Percentiles rank a stretch among this genome's conserved stretches.
phyloP scores from a whole-genome alignment of 2,797 vertebrate genomes.

The Poeciliopsis presidionis region DNA sequence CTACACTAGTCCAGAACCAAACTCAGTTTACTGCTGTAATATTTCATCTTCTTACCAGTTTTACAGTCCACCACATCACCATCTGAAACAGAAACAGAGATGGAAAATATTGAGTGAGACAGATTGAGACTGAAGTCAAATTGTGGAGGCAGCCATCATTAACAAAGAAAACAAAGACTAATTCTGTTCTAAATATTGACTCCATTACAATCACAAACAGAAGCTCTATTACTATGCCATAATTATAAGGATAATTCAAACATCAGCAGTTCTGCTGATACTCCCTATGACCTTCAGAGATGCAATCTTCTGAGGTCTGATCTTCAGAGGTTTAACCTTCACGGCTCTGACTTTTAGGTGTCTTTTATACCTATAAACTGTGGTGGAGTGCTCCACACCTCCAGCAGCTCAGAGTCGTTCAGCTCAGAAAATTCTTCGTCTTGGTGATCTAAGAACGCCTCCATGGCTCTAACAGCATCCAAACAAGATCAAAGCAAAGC shows the following conservation, averaged over 20 bases:
- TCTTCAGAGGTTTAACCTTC: neutral
- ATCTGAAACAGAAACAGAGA: slow-evolving; percentile 27
- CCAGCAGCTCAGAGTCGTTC: slow-evolving; percentile 44
- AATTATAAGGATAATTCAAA: too few species aligned
- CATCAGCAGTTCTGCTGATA: neutral
- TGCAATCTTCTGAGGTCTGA: neutral
- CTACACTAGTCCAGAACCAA: neutral
- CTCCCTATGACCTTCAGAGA: neutral
- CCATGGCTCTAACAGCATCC: slow-evolving; percentile 40
- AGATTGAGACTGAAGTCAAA: neutral
- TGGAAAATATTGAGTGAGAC: neutral
- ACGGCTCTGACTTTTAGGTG: too few species aligned
- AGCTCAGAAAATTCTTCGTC: slow-evolving; percentile 1
- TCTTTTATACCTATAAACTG: slow-evolving; percentile 43
- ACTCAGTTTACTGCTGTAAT: neutral
- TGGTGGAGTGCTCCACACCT: slow-evolving; percentile 66
- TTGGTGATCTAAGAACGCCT: slow-evolving; percentile 9
- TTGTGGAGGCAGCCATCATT: neutral
- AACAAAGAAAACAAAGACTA: neutral
- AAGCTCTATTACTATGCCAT: neutral
- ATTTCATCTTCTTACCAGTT: slow-evolving; percentile 45
- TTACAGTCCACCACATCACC: neutral
- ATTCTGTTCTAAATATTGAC: neutral
- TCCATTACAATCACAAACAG: neutral
- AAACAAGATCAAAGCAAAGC: neutral